Conservation (phyloP, 2,888 invertebrate species). For the Scelioninae gen. 2 region DNA sequence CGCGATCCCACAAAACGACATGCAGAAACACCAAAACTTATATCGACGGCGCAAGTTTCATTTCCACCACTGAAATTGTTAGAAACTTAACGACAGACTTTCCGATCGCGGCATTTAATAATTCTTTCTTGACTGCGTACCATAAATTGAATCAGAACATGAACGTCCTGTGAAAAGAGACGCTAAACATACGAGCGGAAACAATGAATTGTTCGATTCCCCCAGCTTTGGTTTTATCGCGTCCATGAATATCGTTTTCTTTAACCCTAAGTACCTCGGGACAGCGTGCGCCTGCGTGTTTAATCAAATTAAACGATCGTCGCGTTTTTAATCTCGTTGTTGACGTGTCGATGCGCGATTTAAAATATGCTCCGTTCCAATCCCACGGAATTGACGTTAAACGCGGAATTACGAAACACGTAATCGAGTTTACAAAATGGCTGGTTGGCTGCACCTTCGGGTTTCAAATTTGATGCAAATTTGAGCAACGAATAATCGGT, state of each 20-base stretch:
- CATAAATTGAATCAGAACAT: conserved; percentile 10
- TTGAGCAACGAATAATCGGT: conserved; percentile 17
- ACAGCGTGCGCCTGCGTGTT: conserved; percentile 10
- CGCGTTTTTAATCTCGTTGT: neutral
- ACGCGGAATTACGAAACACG: neutral
- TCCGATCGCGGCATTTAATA: conserved; percentile 5
- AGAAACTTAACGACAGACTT: too few relatives aligned
- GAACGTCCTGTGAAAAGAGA: conserved; percentile 1
- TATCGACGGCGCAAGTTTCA: too few relatives aligned
- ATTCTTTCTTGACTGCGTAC: conserved; percentile 16
- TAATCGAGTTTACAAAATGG: neutral
- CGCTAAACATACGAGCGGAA: conserved; percentile 24
- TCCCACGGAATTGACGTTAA: neutral
- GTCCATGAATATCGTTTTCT: conserved; percentile 37
- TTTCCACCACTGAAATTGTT: too few relatives aligned
- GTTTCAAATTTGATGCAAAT: conserved; percentile 18
- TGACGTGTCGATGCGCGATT: neutral
- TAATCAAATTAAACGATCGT: conserved; percentile 25
- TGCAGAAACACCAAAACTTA: too few relatives aligned
- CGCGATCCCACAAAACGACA: too few relatives aligned
- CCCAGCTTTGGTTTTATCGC: conserved; percentile 52
- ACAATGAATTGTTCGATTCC: conserved; percentile 43
- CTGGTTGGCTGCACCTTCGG: neutral
- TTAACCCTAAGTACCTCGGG: conserved; percentile 8
- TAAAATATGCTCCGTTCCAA: neutral